Conservation (phyloP, 2,888 invertebrate species). For the Adelphocoris suturalis region DNA sequence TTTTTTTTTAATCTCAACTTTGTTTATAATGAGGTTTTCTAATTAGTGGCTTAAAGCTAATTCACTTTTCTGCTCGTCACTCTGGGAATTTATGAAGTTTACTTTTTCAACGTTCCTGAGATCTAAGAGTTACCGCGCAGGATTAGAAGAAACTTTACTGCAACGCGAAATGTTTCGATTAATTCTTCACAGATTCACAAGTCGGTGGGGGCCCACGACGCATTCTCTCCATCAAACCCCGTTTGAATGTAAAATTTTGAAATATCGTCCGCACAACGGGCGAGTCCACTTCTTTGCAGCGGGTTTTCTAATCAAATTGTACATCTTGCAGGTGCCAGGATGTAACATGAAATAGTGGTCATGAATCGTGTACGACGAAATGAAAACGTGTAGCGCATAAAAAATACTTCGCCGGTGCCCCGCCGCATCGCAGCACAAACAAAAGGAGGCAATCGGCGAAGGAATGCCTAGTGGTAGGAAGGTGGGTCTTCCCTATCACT, state of each 20-base stretch:
- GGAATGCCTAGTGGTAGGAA: slow-evolving; percentile 52
- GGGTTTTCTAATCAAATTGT: slow-evolving; percentile 53
- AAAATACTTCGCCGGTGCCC: slow-evolving; percentile 46
- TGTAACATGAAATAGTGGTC: slow-evolving; percentile 68
- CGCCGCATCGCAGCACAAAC: slow-evolving; percentile 50
- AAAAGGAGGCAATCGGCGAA: slow-evolving; percentile 54
- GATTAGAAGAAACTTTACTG: too few species aligned
- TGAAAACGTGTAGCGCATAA: slow-evolving; percentile 67
- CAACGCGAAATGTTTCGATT: too few species aligned
- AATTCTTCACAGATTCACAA: too few species aligned
- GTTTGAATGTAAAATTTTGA: neutral
- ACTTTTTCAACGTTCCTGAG: too few species aligned
- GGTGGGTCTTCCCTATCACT: slow-evolving; percentile 33
- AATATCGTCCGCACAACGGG: neutral
- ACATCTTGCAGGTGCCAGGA: slow-evolving; percentile 68
- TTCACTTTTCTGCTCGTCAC: too few species aligned
- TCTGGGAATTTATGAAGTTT: too few species aligned
- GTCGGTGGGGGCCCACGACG: too few species aligned
- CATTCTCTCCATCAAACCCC: too few species aligned
- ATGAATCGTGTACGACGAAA: slow-evolving; percentile 69
- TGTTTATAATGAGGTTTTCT: too few species aligned
- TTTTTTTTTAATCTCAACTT: too few species aligned
- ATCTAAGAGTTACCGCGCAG: too few species aligned
- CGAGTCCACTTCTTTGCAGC: neutral
- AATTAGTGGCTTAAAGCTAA: too few species aligned